phyloP scores from a whole-genome alignment of 2,797 vertebrate species.

The Selene dorsalis region DNA sequence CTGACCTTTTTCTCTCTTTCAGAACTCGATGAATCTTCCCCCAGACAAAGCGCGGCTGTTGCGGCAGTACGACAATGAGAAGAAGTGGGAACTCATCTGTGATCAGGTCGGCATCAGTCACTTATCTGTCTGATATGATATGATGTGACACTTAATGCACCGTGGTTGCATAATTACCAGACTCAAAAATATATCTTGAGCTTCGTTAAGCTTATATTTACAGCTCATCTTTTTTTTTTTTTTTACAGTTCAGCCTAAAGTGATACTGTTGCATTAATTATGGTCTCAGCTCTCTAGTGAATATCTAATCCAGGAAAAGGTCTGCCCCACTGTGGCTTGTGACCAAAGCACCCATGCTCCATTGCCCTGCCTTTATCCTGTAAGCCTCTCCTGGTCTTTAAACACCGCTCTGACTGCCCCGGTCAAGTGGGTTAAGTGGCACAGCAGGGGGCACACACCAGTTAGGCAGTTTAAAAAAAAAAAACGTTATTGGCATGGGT shows the following conservation, averaged over 20 bases:
- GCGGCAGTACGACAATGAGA: slow-evolving; percentile 97
- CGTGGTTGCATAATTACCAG: background rate
- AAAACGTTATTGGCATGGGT: slow-evolving; percentile 41
- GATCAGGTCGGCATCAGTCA: slow-evolving; percentile 89
- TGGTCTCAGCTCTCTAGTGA: background rate
- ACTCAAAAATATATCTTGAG: background rate
- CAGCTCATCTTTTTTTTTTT: background rate
- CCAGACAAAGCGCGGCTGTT: slow-evolving; percentile 97
- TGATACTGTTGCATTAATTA: background rate
- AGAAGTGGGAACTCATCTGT: slow-evolving; percentile 99
- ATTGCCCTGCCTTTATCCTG: slow-evolving; percentile 49
- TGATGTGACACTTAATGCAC: background rate
- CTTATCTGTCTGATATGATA: background rate
- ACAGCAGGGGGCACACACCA: slow-evolving; percentile 56
- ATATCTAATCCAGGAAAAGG: slow-evolving; percentile 11
- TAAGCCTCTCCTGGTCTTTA: slow-evolving; percentile 31
- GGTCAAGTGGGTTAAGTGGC: slow-evolving; percentile 73
- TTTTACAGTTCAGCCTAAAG: background rate
- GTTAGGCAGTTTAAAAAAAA: slow-evolving; percentile 58
- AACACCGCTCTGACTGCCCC: slow-evolving; percentile 42
- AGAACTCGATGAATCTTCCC: slow-evolving; percentile 99
- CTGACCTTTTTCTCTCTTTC: slow-evolving; percentile 55
- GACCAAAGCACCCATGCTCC: slow-evolving; percentile 40
- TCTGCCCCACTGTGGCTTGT: slow-evolving; percentile 26
- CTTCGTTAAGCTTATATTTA: background rate